A percentile compares a stretch with the other conserved stretches of the same genome.
Conservation (phyloP, 2,888 invertebrate genomes). For the Rhamnusium bicolor region DNA sequence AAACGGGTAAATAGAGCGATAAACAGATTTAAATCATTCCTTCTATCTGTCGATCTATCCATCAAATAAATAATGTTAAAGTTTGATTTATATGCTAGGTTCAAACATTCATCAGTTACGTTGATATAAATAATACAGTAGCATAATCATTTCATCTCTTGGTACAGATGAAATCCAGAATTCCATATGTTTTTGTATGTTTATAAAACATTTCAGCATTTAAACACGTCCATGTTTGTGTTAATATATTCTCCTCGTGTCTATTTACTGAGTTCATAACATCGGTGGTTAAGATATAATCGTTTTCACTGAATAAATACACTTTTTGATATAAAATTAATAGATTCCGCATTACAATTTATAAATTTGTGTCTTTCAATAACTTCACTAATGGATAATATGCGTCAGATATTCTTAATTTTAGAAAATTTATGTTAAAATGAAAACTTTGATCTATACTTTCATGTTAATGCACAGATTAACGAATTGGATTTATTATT, state of each 20-base stretch:
- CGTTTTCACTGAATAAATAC: constrained; percentile 67
- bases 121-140: constrained; percentile 46
- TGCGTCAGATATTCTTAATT: constrained; percentile 43
- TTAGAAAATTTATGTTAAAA: constrained; percentile 35
- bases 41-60: constrained; percentile 2
- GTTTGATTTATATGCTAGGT: constrained; percentile 21
- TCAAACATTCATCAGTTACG: constrained; percentile 37
- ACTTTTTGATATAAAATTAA: constrained; percentile 54
- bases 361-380: constrained; percentile 45
- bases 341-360: constrained; percentile 45
- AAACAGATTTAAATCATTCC: constrained; percentile 17
- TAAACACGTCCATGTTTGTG: constrained; percentile 67
- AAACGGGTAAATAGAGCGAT: neutral
- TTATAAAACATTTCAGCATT: constrained; percentile 69
- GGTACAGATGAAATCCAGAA: constrained; percentile 67
- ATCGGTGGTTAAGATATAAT: constrained; percentile 66
- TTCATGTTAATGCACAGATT: constrained; percentile 36
- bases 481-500: constrained; percentile 18
- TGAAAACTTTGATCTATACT: constrained; percentile 47
- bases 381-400: constrained; percentile 42
- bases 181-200: constrained; percentile 69
- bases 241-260: constrained; percentile 66
- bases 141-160: constrained; percentile 52
- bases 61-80: constrained; percentile 21
- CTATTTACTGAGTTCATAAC: constrained; percentile 68